Evolutionary conservation across 2,113 vertebrate genomes (phyloP), one percentile per base, ranked within the genome.

Genomic region (Cebus imitator): DNA sequence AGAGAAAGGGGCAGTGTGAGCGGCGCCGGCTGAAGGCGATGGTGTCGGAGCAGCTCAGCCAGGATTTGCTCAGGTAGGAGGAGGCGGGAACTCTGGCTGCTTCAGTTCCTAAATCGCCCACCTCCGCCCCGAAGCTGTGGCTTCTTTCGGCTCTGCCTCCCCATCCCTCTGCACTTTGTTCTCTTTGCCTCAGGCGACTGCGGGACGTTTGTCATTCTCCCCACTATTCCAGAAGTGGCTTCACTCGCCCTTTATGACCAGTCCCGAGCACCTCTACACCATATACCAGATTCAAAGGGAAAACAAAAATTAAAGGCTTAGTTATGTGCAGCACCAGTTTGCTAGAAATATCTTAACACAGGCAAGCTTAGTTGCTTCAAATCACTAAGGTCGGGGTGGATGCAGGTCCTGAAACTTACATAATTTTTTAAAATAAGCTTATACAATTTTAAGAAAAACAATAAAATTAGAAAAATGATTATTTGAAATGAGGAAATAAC

Each of bases 41-140:
- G 88, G 94, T 98, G 97, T 98, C 98, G 90, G 98, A 98, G 96
- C 98, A 98, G 95, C 98, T 99, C 81, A 97, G 98, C 88, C 98
- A 91, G 58, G 99, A 99, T 21, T 89, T 99, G 70, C 97, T 97
- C 97, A 99, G 99, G 99, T 99, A 98, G 93, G 97, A 76, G 96
- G 94, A 13, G 79, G 95, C 84, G 90, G 57, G 87, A 72, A 0
- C 64, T 20, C 50, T 0, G 81, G 61, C 79, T 16, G 86, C 78
- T 43, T 1, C 20, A 5, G 45, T 30, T 64, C 6, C 75, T 4
- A 1, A 1, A 18, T 87, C 76, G 37, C n/a, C 81, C 73, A 13
- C 32, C 66, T 40, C 64, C 8, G 81, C 30, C 48, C 50, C 16
- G 64, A 8, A 45, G 48, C 90, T 2, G 72, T 2, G 87, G 64